Percentiles rank a stretch among this genome's conserved stretches.
Evolutionary conservation across 1,140 invertebrate genomes (phyloP).

Genomic region (Scylla paramamosain): DNA sequence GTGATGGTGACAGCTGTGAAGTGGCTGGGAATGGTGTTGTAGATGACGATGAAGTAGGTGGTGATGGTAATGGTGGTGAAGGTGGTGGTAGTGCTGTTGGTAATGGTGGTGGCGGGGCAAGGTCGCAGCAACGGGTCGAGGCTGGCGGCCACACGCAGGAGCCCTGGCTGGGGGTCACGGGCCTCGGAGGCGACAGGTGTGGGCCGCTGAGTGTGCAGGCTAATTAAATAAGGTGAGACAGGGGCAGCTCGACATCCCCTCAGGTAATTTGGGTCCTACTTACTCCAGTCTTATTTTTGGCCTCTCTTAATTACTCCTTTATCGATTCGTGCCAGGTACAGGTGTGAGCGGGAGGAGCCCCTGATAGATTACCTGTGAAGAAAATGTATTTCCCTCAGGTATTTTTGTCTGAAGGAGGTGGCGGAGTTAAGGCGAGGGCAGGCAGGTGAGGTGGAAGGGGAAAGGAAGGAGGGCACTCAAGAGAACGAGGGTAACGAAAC

Average conservation of each 20-base stretch:
- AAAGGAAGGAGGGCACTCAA: neutral
- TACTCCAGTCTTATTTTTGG: slow-evolving; percentile 4
- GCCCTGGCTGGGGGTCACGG: neutral
- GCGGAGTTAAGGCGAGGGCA: neutral
- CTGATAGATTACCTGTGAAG: slow-evolving; percentile 1
- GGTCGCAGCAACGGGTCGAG: neutral
- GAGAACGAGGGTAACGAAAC: neutral
- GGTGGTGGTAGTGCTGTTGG: neutral
- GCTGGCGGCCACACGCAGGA: neutral
- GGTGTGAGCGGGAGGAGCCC: neutral
- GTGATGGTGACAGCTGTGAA: neutral
- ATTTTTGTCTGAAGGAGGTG: neutral
- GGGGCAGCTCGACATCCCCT: slow-evolving; percentile 16
- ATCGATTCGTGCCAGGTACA: slow-evolving; percentile 10
- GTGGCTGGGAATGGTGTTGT: neutral
- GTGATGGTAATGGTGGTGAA: neutral
- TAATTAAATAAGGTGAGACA: slow-evolving; percentile 24
- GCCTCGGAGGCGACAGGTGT: neutral
- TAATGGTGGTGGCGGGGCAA: slow-evolving; percentile 42
- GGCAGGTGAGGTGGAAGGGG: neutral
- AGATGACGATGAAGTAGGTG: neutral
- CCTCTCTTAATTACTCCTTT: slow-evolving; percentile 15
- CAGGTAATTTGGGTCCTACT: slow-evolving; percentile 13
- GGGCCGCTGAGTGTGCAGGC: neutral
- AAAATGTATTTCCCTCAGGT: neutral